Evolutionary conservation across 92 coral and sea anemone species (phyloP).

Genomic region (Siderastrea siderea): DNA sequence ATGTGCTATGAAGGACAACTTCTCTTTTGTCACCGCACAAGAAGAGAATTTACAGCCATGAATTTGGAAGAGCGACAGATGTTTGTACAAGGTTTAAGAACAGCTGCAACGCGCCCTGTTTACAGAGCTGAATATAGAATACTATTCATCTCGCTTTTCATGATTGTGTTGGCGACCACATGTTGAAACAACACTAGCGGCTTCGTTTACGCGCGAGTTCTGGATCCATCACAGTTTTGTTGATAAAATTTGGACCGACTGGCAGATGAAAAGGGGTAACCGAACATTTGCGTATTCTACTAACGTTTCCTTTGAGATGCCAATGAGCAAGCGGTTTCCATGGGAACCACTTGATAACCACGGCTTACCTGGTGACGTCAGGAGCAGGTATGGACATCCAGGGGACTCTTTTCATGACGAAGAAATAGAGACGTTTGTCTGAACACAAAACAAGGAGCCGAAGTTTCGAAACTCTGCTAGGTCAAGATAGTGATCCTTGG

Average conservation of each 20-base stretch:
- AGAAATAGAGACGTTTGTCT: not conserved
- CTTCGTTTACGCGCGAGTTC: conserved; percentile 87
- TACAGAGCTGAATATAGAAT: conserved; percentile 20
- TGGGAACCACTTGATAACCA: too few relatives aligned
- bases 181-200: conserved; percentile 61
- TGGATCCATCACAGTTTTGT: conserved; percentile 87
- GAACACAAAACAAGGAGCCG: not conserved
- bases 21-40: too few relatives aligned
- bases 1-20: too few relatives aligned
- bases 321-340: too few relatives aligned
- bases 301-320: too few relatives aligned
- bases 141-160: conserved; percentile 70
- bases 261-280: too few relatives aligned
- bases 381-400: conserved; percentile 34
- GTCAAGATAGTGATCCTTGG: too few relatives aligned
- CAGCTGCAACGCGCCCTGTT: conserved; percentile 59
- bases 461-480: too few relatives aligned
- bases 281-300: too few relatives aligned
- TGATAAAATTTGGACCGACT: conserved; percentile 81
- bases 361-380: too few relatives aligned
- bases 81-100: conserved; percentile 63
- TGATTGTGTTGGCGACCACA: conserved; percentile 29
- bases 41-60: conserved; percentile 68
- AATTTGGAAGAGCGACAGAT: conserved; percentile 64
- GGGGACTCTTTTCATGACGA: not conserved